These are phyloP conservation scores for Liparis tanakae DNA, from an alignment of 2,797 vertebrate genomes.

Conservation along the genomic window DNA sequence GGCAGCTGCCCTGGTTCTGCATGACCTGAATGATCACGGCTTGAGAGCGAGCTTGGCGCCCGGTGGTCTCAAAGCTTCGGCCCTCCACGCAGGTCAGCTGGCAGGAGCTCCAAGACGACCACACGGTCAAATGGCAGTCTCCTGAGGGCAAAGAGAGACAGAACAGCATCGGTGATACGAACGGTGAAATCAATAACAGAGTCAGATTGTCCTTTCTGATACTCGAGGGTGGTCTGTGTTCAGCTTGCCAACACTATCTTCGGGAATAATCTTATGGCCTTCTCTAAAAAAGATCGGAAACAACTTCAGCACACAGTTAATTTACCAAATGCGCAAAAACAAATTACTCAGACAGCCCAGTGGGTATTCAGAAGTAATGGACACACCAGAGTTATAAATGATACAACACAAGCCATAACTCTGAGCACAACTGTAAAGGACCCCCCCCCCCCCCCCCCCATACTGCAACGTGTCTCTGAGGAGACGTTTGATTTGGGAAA, in stretches of 20 bases:
- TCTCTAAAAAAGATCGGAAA: conserved; percentile 58
- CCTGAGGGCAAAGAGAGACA: conserved; percentile 75
- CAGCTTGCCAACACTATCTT: conserved; percentile 39
- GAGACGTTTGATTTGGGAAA: conserved; percentile 33
- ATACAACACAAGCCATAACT: conserved; percentile 53
- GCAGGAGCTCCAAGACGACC: conserved; percentile 95
- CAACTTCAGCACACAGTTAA: conserved; percentile 58
- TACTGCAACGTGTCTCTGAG: conserved; percentile 22
- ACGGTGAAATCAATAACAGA: conserved; percentile 29
- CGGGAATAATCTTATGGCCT: conserved; percentile 54
- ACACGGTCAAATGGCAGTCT: conserved; percentile 94
- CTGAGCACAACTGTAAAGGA: conserved; percentile 31
- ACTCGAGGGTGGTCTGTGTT: conserved; percentile 36
- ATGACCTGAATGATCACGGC: conserved; percentile 89
- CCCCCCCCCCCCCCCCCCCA: conserved; percentile 13
- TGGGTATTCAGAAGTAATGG: conserved; percentile 67
- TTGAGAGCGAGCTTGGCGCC: conserved; percentile 91
- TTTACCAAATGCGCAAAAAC: conserved; percentile 65
- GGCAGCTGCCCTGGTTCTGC: conserved; percentile 90
- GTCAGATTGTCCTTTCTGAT: conserved; percentile 20
- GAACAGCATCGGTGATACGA: conserved; percentile 5
- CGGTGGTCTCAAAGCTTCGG: conserved; percentile 90
- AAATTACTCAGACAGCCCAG: conserved; percentile 66
- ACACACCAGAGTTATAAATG: conserved; percentile 60
- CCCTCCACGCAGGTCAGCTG: conserved; percentile 95